Evolutionary conservation across 1,140 invertebrate species (phyloP), one percentile per base, ranked within the genome.

Genomic region (Lepidurus arcticus): DNA sequence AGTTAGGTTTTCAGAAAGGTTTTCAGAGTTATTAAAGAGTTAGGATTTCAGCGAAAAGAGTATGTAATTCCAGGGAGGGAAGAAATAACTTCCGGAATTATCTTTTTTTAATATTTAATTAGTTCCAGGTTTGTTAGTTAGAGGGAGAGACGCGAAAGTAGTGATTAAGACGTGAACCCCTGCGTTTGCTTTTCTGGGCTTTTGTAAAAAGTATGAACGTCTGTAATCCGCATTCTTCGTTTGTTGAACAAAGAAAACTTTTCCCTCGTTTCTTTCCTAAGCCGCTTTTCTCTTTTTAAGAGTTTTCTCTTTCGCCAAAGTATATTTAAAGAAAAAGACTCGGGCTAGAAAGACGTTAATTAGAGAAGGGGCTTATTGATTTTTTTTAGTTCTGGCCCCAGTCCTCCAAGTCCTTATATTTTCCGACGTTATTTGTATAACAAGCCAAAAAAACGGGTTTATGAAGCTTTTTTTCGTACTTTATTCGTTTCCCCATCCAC

Each of bases 281-380:
- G 53, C 9, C 2, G 53, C 53, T 65, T 21, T 13, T 7, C 21
- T 65, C 16, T 7, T 65, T 65, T 13, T 65, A 65, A 21, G 16
- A 10, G 16, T 65, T n/a, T 65, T 65, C 53, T 21, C 21, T 21
- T 65, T 21, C 21, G n/a, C 9, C 13, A 65, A 65, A 65, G 53
- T 65, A 34, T 34, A 34, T 34, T 3, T 34, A 34, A 34, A 65
- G 53, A 21, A 65, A 65, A 65, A 65, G 53, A 21, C 21, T 65
- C 21, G 53, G 53, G 16, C 21, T 65, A 21, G 53, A 65, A 13
- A 65, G 53, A 65, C 21, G 53, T 65, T 65, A 65, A 65, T 65
- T 65, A 65, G 53, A 65, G 53, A 65, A 65, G 53, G 53, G 53
- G 53, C 21, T 65, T 65, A 65, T 65, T 65, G 53, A 65, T 65